Conservation (phyloP, 2,113 vertebrate species). For the Coturnix japonica region DNA sequence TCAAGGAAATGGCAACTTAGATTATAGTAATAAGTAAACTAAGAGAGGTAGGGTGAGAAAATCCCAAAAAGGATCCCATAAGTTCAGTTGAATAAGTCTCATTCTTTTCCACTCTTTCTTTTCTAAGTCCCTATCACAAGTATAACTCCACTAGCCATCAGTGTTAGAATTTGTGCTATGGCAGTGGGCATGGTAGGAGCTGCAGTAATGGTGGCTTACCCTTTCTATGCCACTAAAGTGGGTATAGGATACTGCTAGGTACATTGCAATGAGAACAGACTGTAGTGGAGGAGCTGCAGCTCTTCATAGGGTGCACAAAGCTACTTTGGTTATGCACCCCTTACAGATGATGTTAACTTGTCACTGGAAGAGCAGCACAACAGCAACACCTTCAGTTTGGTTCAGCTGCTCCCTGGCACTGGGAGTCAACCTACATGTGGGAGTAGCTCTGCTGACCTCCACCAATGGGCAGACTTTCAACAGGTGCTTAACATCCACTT, state of each 20-base stretch:
- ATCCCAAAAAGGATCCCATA: neutral
- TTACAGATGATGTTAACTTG: neutral
- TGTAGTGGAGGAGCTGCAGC: neutral
- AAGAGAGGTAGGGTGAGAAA: neutral
- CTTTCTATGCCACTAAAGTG: neutral
- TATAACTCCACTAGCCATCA: neutral
- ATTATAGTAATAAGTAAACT: neutral
- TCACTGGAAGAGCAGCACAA: too few species aligned
- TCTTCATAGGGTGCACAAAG: neutral
- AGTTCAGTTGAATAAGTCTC: neutral
- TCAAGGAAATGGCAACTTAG: neutral
- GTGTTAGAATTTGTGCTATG: neutral
- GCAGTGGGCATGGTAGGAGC: neutral
- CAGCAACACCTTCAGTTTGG: neutral
- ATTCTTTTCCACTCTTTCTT: neutral
- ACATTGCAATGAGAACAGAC: neutral
- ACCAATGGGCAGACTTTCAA: neutral
- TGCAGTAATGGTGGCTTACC: neutral
- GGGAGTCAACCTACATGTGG: neutral
- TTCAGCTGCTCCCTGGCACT: neutral
- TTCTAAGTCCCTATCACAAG: neutral
- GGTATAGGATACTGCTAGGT: neutral
- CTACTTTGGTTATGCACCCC: neutral
- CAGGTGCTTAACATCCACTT: neutral
- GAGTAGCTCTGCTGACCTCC: neutral